Percentiles rank a stretch among this genome's conserved stretches.
Evolutionary conservation across 2,113 vertebrate species (phyloP).

Genomic region (Psephotus haematonotus): DNA sequence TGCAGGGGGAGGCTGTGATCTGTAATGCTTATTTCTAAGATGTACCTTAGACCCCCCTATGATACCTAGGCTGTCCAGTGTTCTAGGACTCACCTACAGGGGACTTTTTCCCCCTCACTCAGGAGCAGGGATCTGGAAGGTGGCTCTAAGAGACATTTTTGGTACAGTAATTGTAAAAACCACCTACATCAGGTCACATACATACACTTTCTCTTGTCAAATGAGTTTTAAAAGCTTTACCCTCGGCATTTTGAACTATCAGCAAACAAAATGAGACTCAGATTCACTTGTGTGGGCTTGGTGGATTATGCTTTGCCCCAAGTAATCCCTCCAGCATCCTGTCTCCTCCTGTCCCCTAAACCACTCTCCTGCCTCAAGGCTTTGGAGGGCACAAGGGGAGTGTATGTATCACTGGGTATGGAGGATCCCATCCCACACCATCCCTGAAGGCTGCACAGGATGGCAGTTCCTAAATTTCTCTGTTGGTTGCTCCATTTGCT

Average conservation of each 20-base stretch:
- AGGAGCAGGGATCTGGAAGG: background rate
- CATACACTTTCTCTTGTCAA: background rate
- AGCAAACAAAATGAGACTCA: background rate
- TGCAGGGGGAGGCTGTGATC: background rate
- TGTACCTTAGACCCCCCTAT: background rate
- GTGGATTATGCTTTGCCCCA: background rate
- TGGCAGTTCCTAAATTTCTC: background rate
- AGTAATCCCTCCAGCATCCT: background rate
- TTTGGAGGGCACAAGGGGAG: background rate
- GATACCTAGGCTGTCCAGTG: background rate
- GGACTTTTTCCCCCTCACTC: background rate
- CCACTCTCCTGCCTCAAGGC: background rate
- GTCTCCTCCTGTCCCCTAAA: background rate
- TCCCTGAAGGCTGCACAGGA: background rate
- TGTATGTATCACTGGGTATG: rapidly evolving
- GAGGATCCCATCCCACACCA: background rate
- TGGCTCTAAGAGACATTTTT: background rate
- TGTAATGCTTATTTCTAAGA: background rate
- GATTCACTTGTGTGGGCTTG: background rate
- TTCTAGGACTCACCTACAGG: background rate
- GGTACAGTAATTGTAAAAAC: background rate
- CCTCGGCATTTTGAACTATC: background rate
- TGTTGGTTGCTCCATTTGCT: background rate
- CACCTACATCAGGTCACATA: background rate
- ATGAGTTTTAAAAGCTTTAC: background rate